Percentiles rank a stretch among this genome's conserved stretches.
Evolutionary conservation across 2,113 vertebrate genomes (phyloP).

Genomic region (Struthio camelus): DNA sequence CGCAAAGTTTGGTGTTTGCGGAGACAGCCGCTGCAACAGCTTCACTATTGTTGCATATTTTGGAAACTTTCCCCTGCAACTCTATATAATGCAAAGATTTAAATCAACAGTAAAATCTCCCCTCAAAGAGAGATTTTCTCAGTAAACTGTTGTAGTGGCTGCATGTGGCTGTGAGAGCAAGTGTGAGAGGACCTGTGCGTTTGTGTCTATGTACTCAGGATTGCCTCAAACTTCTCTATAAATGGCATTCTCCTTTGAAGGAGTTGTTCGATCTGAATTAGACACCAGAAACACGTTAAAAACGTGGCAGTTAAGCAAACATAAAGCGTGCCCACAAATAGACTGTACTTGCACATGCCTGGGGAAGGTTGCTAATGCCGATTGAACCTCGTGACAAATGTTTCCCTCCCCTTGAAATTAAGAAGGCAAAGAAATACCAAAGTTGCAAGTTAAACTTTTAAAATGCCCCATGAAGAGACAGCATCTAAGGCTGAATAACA

Average conservation of each 20-base stretch:
- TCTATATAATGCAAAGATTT: background rate
- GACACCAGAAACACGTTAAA: background rate
- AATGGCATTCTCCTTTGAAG: background rate
- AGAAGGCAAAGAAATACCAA: background rate
- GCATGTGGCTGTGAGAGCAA: background rate
- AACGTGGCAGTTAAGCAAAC: background rate
- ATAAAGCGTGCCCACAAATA: background rate
- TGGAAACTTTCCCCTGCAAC: background rate
- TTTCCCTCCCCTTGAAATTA: background rate
- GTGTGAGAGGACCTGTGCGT: fast-evolving
- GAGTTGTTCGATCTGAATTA: background rate
- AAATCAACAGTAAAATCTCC: background rate
- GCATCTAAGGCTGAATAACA: background rate
- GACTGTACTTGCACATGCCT: background rate
- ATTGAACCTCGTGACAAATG: background rate
- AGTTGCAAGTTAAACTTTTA: background rate
- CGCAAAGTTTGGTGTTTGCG: fast-evolving
- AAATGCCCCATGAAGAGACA: background rate
- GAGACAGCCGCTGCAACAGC: background rate
- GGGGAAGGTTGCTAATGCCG: background rate
- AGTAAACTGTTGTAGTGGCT: background rate
- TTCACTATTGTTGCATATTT: background rate
- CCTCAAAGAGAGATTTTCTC: background rate
- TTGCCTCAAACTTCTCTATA: background rate
- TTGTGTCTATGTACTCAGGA: background rate